These are phyloP conservation scores for Maccullochella peelii DNA, from an alignment of 2,113 vertebrate species.

Conservation along the genomic window DNA sequence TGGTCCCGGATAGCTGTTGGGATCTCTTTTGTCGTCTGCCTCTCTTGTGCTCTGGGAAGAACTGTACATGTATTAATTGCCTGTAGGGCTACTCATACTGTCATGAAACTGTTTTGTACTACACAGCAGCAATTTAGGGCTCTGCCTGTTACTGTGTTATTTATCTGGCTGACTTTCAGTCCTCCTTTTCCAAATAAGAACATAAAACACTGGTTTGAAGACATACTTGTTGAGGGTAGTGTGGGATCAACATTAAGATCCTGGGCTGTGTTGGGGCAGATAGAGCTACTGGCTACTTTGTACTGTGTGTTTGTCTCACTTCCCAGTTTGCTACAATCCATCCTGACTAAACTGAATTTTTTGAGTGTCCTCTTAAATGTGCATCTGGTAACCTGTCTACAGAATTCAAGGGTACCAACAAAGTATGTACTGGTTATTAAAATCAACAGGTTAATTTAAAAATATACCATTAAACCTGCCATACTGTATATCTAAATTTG, in stretches of 20 bases:
- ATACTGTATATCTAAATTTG: neutral
- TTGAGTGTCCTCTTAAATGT: slow-evolving; percentile 50
- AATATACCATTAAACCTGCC: neutral
- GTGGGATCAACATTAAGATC: slow-evolving; percentile 50
- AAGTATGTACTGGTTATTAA: slow-evolving; percentile 62
- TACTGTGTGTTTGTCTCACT: slow-evolving; percentile 35
- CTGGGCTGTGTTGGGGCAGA: slow-evolving; percentile 20
- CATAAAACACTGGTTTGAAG: slow-evolving; percentile 53
- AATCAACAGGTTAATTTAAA: slow-evolving; percentile 46
- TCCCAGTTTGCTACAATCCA: slow-evolving; percentile 17
- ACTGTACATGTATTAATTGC: slow-evolving; percentile 69
- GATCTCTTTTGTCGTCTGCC: slow-evolving; percentile 65
- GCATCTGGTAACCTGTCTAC: slow-evolving; percentile 36
- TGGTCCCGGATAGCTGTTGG: slow-evolving; percentile 56
- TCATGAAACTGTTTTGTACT: slow-evolving; percentile 69
- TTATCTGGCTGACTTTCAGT: slow-evolving; percentile 64
- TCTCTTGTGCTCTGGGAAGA: slow-evolving; percentile 72
- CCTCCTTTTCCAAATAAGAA: slow-evolving; percentile 49
- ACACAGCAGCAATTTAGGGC: slow-evolving; percentile 57
- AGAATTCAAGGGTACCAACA: slow-evolving; percentile 44
- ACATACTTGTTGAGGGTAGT: slow-evolving; percentile 46
- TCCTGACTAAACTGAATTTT: slow-evolving; percentile 34
- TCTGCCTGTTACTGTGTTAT: slow-evolving; percentile 53
- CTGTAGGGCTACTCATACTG: slow-evolving; percentile 61
- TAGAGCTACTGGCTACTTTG: slow-evolving; percentile 35